Percentiles rank a stretch among this genome's conserved stretches.
Conservation (phyloP, 2,888 invertebrate genomes). For the Tuberolachnus salignus region DNA sequence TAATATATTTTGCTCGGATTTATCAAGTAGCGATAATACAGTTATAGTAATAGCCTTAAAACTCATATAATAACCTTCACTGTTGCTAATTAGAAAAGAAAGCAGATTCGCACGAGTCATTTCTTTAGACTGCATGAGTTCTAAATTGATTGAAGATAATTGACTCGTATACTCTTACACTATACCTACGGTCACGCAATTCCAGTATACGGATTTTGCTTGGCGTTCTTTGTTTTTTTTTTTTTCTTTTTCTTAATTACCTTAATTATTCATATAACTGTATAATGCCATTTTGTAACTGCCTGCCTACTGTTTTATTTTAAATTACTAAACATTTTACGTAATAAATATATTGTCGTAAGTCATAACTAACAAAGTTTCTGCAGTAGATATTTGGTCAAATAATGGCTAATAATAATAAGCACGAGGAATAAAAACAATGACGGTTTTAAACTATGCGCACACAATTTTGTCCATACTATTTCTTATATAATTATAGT, state of each 20-base stretch:
- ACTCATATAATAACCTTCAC: background rate
- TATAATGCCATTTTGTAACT: conserved; percentile 39
- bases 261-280: conserved; percentile 19
- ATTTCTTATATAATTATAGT: too few relatives aligned
- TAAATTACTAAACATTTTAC: conserved; percentile 13
- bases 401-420: too few relatives aligned
- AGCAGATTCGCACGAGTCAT: background rate
- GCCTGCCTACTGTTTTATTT: conserved; percentile 1
- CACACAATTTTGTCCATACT: too few relatives aligned
- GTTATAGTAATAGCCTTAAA: background rate
- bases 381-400: too few relatives aligned
- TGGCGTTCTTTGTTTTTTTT: conserved; percentile 9
- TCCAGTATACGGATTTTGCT: background rate
- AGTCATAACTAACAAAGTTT: background rate
- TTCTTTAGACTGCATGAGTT: conserved; percentile 31
- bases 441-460: too few relatives aligned
- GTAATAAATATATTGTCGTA: background rate
- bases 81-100: conserved; percentile 19
- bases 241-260: background rate
- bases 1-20: too few relatives aligned
- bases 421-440: too few relatives aligned
- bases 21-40: too few relatives aligned
- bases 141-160: conserved; percentile 19
- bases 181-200: conserved; percentile 11
- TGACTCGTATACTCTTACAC: conserved; percentile 2